phyloP scores from a whole-genome alignment of 2,888 invertebrate species.

The Endotricha flammealis region DNA sequence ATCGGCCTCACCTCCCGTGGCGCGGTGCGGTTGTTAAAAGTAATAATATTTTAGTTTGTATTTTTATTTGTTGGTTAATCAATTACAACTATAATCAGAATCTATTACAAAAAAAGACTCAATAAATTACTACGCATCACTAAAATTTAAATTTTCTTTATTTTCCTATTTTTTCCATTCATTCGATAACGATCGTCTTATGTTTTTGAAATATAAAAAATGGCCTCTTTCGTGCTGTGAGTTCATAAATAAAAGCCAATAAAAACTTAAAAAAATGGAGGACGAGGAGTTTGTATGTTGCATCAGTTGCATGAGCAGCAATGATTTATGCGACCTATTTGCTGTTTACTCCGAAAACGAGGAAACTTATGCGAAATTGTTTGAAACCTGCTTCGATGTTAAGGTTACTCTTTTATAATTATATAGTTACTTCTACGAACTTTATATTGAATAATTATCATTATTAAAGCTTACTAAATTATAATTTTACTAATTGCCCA shows the following conservation, averaged over 20 bases:
- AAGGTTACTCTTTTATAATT: conserved; percentile 38
- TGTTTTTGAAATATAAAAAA: conserved; percentile 22
- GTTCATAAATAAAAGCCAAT: conserved; percentile 22
- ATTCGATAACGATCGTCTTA: conserved; percentile 7
- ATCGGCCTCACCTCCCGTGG: no score
- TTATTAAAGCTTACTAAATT: no score
- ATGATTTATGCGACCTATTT: conserved; percentile 72
- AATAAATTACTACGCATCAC: no score
- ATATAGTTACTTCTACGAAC: no score
- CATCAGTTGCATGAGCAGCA: conserved; percentile 68
- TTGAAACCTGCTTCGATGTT: conserved; percentile 66
- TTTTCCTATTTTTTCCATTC: no score
- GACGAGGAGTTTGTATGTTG: conserved; percentile 72
- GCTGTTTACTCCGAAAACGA: conserved; percentile 58
- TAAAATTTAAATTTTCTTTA: no score
- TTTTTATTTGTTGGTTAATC: no score
- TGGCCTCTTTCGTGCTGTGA: conserved; percentile 33
- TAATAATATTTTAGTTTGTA: no score
- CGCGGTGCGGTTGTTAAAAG: no score
- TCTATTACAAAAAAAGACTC: no score
- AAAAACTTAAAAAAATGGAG: conserved; percentile 41
- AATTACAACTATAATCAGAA: no score
- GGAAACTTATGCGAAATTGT: conserved; percentile 64
- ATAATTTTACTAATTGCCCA: conserved; percentile 1
- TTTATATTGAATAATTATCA: no score